Evolutionary conservation across 2,113 vertebrate species (phyloP).

Genomic region (Oryzias curvinotus): DNA sequence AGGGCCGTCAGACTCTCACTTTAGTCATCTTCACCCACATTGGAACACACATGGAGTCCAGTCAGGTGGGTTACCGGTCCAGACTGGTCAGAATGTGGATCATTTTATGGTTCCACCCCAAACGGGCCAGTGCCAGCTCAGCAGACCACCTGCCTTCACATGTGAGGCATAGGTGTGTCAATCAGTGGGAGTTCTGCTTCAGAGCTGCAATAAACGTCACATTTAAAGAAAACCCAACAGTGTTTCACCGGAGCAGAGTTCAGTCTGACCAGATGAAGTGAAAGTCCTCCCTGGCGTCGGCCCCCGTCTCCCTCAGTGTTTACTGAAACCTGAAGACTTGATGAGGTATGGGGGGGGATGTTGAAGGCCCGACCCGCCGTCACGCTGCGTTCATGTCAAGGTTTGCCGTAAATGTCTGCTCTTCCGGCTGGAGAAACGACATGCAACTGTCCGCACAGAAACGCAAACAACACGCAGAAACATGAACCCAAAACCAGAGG

Average conservation of each 20-base stretch:
- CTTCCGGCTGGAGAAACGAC: slow-evolving; percentile 8
- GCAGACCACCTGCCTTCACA: no score
- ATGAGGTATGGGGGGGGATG: slow-evolving; percentile 50
- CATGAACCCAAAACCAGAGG: no score
- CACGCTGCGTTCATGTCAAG: slow-evolving; percentile 35
- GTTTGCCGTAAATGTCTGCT: slow-evolving; percentile 35
- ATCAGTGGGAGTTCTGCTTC: not conserved
- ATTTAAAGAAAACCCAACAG: slow-evolving; percentile 11
- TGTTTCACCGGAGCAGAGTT: not conserved
- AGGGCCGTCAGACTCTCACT: no score
- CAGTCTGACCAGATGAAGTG: slow-evolving; percentile 1
- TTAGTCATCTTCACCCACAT: no score
- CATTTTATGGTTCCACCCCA: no score
- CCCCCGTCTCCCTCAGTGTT: slow-evolving; percentile 16
- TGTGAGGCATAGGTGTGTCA: no score
- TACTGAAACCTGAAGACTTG: slow-evolving; percentile 37
- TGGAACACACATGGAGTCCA: no score
- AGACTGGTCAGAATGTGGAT: no score
- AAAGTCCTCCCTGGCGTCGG: slow-evolving; percentile 8
- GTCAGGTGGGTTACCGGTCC: no score
- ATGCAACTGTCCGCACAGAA: slow-evolving; percentile 1
- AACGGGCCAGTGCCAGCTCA: no score
- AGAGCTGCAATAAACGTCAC: slow-evolving; percentile 1
- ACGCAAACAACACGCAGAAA: no score
- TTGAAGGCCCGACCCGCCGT: slow-evolving; percentile 43